Evolutionary conservation across 1,140 invertebrate genomes (phyloP).

Genomic region (Platorchestia sp.): DNA sequence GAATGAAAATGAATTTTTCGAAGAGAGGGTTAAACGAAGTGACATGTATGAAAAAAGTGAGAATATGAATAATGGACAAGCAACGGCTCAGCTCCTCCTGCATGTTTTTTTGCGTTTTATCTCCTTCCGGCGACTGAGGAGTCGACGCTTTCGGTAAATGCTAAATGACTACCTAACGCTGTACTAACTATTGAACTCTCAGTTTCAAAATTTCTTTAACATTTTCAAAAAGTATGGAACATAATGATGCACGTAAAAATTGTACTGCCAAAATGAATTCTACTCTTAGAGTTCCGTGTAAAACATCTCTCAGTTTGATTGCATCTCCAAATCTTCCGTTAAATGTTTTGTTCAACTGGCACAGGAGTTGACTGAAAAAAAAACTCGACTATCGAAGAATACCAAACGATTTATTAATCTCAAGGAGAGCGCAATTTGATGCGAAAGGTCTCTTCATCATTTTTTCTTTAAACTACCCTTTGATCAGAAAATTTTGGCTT

Average conservation of each 20-base stretch:
- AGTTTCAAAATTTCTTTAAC: neutral
- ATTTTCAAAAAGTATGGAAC: neutral
- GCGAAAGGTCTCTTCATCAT: too few relatives aligned
- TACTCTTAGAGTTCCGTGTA: too few relatives aligned
- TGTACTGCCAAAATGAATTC: too few relatives aligned
- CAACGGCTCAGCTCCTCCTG: neutral
- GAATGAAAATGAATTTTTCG: neutral
- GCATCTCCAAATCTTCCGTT: too few relatives aligned
- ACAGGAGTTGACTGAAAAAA: too few relatives aligned
- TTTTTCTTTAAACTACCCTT: too few relatives aligned
- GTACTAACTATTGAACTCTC: neutral
- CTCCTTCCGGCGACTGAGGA: neutral
- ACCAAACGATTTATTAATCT: too few relatives aligned
- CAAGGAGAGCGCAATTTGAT: too few relatives aligned
- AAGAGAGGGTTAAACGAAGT: neutral
- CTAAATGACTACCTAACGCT: neutral
- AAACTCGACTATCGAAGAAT: too few relatives aligned
- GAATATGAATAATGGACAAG: neutral
- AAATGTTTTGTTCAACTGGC: too few relatives aligned
- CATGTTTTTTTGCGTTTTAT: neutral
- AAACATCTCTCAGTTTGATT: too few relatives aligned
- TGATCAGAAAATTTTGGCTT: too few relatives aligned
- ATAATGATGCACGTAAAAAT: neutral
- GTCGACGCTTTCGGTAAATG: neutral
- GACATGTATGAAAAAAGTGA: neutral